Evolutionary conservation across 2,797 vertebrate genomes (phyloP).

Genomic region (Mormyrus hasselquistii): DNA sequence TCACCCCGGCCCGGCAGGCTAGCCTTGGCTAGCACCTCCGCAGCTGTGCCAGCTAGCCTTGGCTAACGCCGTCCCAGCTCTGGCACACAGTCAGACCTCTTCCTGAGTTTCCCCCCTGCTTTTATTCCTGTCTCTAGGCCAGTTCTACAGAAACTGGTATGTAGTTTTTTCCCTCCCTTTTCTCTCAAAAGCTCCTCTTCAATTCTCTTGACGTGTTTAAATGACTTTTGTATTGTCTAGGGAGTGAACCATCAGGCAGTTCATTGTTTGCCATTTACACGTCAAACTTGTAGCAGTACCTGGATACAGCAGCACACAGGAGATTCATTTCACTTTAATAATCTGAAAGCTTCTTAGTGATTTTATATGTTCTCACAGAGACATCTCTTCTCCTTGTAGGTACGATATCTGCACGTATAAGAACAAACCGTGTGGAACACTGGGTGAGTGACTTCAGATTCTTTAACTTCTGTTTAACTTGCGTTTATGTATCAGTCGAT

Average conservation of each 20-base stretch:
- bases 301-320: neutral
- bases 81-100: neutral
- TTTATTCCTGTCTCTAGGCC: neutral
- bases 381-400: slow-evolving; percentile 51
- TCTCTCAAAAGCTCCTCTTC: neutral
- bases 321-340: neutral
- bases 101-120: neutral
- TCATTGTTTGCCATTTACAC: neutral
- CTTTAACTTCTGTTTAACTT: neutral
- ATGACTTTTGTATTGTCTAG: neutral
- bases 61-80: neutral
- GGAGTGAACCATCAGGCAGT: neutral
- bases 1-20: neutral
- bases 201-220: neutral
- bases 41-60: neutral
- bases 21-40: neutral
- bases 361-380: neutral
- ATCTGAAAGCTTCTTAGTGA: neutral
- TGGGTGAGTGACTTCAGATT: slow-evolving; percentile 73
- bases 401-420: slow-evolving; percentile 99
- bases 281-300: neutral
- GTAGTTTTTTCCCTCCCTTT: neutral
- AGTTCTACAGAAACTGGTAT: neutral
- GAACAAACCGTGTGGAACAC: slow-evolving; percentile 96
- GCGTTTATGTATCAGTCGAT: neutral